Percentiles rank a stretch among this genome's conserved stretches.
phyloP scores from a whole-genome alignment of 2,113 vertebrate genomes.

The Abramis brama region DNA sequence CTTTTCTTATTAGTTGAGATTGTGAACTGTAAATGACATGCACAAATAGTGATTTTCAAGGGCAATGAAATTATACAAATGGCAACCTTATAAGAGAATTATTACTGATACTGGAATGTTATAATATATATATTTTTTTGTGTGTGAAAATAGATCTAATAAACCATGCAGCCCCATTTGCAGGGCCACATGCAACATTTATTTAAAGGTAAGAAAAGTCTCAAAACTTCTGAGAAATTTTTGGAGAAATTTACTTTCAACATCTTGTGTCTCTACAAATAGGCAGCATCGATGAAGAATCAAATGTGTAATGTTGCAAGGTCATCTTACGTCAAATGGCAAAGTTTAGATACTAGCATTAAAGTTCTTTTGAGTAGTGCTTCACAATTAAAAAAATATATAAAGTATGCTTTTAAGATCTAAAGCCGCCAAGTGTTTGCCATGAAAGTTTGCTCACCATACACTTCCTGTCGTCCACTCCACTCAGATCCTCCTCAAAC shows the following conservation, averaged over 20 bases:
- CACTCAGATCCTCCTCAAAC: constrained; percentile 92
- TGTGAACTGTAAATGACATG: constrained; percentile 10
- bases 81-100: background rate
- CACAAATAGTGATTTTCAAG: constrained; percentile 22
- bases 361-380: background rate
- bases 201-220: background rate
- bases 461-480: constrained; percentile 93
- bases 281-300: background rate
- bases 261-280: background rate
- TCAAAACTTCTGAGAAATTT: background rate
- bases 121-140: background rate
- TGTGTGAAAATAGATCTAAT: background rate
- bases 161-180: background rate
- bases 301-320: background rate
- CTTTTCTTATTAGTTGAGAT: constrained; percentile 15
- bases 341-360: background rate
- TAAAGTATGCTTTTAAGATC: background rate
- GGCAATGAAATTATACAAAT: background rate
- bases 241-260: background rate
- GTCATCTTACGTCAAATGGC: background rate
- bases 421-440: background rate
- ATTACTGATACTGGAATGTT: background rate
- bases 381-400: background rate
- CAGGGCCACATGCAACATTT: background rate
- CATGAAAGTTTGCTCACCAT: constrained; percentile 69